Conservation (phyloP, 1,140 invertebrate genomes). For the Hermetia illucens region DNA sequence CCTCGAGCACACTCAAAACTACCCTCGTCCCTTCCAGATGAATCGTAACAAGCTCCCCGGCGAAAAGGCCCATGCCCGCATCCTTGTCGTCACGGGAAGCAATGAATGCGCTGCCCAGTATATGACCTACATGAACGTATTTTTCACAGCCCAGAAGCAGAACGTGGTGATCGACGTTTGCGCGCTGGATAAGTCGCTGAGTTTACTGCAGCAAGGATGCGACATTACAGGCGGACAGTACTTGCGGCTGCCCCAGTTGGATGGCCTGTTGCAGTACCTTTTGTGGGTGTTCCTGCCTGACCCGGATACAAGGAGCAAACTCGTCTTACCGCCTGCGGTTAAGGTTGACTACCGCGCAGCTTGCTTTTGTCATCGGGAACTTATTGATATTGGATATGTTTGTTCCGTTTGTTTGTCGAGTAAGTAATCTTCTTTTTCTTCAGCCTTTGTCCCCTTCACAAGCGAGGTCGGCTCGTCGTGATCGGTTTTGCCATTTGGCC, state of each 20-base stretch:
- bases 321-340: conserved; percentile 76
- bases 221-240: conserved; percentile 92
- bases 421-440: conserved; percentile 35
- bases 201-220: conserved; percentile 85
- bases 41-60: conserved; percentile 44
- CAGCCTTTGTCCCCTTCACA: too few species aligned
- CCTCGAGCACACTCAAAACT: background rate
- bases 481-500: too few species aligned
- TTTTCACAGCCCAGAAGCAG: conserved; percentile 91
- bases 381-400: conserved; percentile 92
- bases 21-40: conserved; percentile 27
- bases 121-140: conserved; percentile 97
- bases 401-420: conserved; percentile 95
- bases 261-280: conserved; percentile 84
- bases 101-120: conserved; percentile 87
- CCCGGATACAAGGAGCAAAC: conserved; percentile 56
- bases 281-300: conserved; percentile 92
- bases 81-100: conserved; percentile 76
- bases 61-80: conserved; percentile 57
- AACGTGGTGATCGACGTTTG: conserved; percentile 88
- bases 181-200: conserved; percentile 79
- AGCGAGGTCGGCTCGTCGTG: too few species aligned
- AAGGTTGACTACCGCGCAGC: conserved; percentile 92
- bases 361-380: conserved; percentile 94
- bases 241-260: conserved; percentile 60